Conservation (phyloP, 2,113 vertebrate genomes). For the Cygnus atratus region DNA sequence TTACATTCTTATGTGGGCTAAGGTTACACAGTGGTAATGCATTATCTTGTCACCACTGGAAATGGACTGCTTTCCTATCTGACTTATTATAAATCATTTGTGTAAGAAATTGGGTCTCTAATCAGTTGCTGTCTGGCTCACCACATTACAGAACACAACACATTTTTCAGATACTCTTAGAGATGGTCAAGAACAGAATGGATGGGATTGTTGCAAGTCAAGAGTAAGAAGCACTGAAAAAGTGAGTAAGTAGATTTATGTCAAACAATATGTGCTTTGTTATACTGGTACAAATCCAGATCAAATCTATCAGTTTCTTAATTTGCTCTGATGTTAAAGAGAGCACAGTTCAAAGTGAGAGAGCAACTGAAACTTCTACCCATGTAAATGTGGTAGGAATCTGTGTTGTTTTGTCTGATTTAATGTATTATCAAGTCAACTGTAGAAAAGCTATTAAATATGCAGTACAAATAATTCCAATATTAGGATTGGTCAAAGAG, state of each 20-base stretch:
- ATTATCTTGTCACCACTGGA: conserved; percentile 18
- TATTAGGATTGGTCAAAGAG: not conserved
- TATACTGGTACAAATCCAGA: not conserved
- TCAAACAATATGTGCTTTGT: not conserved
- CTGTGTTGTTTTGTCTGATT: not conserved
- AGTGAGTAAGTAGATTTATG: not conserved
- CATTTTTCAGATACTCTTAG: not conserved
- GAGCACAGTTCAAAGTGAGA: not conserved
- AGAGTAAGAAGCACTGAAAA: not conserved
- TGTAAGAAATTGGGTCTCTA: not conserved
- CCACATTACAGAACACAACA: not conserved
- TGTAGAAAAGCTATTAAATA: not conserved
- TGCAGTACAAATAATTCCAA: not conserved
- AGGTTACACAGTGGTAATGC: not conserved
- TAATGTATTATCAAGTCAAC: not conserved
- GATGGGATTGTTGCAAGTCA: not conserved
- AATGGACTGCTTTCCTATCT: not conserved
- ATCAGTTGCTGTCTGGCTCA: not conserved
- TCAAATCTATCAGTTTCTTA: not conserved
- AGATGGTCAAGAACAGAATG: not conserved
- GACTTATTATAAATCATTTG: not conserved
- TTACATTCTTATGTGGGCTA: not conserved
- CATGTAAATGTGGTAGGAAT: not conserved
- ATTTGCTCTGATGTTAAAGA: not conserved
- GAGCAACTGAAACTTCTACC: not conserved